Percentiles rank a stretch among this genome's conserved stretches.
phyloP scores from a whole-genome alignment of 92 coral and sea anemone species.

The Epizoanthus ramosus region DNA sequence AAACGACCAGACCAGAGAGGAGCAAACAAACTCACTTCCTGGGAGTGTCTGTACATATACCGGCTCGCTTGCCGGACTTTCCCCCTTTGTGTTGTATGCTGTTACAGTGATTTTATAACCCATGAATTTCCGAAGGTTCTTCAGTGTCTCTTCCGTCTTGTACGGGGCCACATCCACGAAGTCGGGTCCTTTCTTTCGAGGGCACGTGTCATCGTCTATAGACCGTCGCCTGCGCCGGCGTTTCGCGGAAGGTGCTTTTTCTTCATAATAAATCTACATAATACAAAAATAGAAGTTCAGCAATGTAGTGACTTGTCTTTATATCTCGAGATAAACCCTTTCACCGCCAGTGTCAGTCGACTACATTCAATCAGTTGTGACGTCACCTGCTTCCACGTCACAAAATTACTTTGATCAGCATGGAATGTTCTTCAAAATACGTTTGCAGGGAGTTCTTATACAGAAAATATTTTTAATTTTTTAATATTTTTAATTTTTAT shows the following conservation, averaged over 20 bases:
- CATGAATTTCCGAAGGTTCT: conserved; percentile 80
- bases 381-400: no score
- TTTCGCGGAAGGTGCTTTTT: conserved; percentile 29
- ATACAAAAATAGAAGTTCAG: neutral
- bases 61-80: conserved; percentile 68
- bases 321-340: neutral
- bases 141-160: conserved; percentile 76
- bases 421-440: no score
- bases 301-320: neutral
- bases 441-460: no score
- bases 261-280: conserved; percentile 62
- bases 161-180: conserved; percentile 75
- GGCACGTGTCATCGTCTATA: conserved; percentile 45
- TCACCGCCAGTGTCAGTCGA: neutral
- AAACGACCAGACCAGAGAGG: neutral
- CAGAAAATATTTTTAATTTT: no score
- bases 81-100: conserved; percentile 92
- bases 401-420: no score
- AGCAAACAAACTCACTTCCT: conserved; percentile 72
- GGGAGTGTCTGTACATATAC: conserved; percentile 61
- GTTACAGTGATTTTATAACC: conserved; percentile 70
- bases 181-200: conserved; percentile 74
- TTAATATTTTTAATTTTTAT: no score
- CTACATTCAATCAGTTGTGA: no score
- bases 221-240: conserved; percentile 67